These are phyloP conservation scores for Tachypleus tridentatus DNA, from an alignment of 1,140 invertebrate genomes.

Conservation along the genomic window DNA sequence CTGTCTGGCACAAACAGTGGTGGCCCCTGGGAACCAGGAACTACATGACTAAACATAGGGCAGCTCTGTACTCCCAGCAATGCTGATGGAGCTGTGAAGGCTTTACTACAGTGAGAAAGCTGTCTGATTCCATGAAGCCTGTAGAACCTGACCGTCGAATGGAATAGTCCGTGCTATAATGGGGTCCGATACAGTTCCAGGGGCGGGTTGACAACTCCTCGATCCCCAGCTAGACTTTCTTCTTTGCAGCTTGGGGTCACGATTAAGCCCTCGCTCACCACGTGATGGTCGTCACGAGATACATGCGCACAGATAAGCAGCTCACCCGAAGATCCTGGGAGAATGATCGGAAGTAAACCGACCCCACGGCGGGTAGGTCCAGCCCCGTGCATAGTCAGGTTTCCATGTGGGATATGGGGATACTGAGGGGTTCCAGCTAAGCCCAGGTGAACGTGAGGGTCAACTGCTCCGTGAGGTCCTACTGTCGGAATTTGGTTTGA, in stretches of 20 bases:
- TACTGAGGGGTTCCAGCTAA: slow-evolving; percentile 11
- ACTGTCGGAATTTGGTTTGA: too few relatives aligned
- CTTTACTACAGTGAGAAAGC: slow-evolving; percentile 4
- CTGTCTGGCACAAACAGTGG: slow-evolving; percentile 8
- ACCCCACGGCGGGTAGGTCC: slow-evolving; percentile 8
- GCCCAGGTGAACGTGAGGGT: slow-evolving; percentile 18
- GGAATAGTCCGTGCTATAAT: not conserved
- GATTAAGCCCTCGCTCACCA: not conserved
- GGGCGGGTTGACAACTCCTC: not conserved
- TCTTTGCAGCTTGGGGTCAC: not conserved
- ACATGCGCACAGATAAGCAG: slow-evolving; percentile 5
- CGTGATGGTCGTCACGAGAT: slow-evolving; percentile 12
- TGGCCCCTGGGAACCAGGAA: slow-evolving; percentile 9
- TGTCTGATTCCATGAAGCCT: not conserved
- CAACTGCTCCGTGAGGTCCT: slow-evolving; percentile 3
- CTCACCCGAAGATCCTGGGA: slow-evolving; percentile 2
- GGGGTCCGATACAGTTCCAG: slow-evolving; percentile 1
- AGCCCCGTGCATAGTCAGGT: not conserved
- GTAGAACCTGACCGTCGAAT: not conserved
- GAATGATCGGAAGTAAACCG: slow-evolving; percentile 7
- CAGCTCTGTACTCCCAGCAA: slow-evolving; percentile 15
- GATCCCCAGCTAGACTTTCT: not conserved
- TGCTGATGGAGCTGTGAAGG: not conserved
- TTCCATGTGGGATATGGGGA: slow-evolving; percentile 5
- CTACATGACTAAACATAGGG: slow-evolving; percentile 16